phyloP scores from a whole-genome alignment of 2,113 vertebrate genomes.

The Chionomys nivalis region DNA sequence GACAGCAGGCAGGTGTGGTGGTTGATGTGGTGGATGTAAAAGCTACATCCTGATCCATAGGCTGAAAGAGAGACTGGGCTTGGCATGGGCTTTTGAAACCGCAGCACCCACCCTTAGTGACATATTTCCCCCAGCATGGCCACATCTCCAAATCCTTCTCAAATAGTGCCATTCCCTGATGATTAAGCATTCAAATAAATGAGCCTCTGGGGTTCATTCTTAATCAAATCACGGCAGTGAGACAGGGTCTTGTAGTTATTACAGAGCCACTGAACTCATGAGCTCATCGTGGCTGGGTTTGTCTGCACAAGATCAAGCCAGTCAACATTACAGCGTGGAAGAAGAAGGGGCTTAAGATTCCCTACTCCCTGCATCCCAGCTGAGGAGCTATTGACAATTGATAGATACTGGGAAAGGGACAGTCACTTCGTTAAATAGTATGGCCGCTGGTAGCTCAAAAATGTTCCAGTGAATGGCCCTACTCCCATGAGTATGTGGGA shows the following conservation, averaged over 20 bases:
- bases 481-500: not conserved
- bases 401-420: not conserved
- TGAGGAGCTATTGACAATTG: not conserved
- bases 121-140: not conserved
- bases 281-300: not conserved
- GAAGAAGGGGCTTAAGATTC: not conserved
- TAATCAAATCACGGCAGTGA: not conserved
- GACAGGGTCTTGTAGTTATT: not conserved
- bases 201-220: not conserved
- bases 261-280: not conserved
- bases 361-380: too few species aligned
- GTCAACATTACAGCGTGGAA: not conserved
- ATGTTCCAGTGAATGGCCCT: not conserved
- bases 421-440: too few species aligned
- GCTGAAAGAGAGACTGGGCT: not conserved
- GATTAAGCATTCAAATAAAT: not conserved
- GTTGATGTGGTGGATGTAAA: too few species aligned
- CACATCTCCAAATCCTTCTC: not conserved
- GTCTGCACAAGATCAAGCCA: not conserved
- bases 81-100: not conserved
- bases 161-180: not conserved
- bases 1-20: not conserved
- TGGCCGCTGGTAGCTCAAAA: not conserved
- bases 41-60: not conserved
- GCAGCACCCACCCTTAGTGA: not conserved